phyloP scores from a whole-genome alignment of 2,113 vertebrate genomes.

The Dermatemys mawii region DNA sequence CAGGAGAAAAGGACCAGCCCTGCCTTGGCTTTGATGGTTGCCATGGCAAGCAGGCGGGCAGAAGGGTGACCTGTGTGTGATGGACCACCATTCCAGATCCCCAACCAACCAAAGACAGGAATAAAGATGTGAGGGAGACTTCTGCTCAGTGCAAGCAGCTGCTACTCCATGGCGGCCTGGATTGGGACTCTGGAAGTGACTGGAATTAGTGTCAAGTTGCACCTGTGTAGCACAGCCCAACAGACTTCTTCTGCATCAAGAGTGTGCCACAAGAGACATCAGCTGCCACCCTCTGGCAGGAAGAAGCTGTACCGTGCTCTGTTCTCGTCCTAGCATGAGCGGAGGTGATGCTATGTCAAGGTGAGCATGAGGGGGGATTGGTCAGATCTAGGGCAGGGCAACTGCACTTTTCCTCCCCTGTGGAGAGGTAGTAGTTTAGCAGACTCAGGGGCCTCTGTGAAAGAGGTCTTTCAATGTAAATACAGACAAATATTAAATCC shows the following conservation, averaged over 20 bases:
- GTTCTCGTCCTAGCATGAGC: accelerated
- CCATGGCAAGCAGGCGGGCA: neutral
- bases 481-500: neutral
- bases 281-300: neutral
- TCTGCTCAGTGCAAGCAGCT: neutral
- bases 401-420: accelerated
- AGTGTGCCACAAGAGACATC: neutral
- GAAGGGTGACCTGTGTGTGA: too few relatives aligned
- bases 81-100: too few relatives aligned
- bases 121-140: neutral
- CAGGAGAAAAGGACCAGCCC: neutral
- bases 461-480: neutral
- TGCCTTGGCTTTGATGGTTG: neutral
- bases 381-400: accelerated
- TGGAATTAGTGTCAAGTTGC: too few relatives aligned
- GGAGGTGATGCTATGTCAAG: too few relatives aligned
- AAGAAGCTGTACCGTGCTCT: neutral
- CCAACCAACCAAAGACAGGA: too few relatives aligned
- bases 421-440: neutral
- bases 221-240: neutral
- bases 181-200: neutral
- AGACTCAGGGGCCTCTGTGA: accelerated
- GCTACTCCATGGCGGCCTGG: neutral
- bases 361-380: accelerated
- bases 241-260: too few relatives aligned